These are phyloP conservation scores for Heliconius congener DNA, from an alignment of 1,140 invertebrate genomes.

Conservation along the genomic window DNA sequence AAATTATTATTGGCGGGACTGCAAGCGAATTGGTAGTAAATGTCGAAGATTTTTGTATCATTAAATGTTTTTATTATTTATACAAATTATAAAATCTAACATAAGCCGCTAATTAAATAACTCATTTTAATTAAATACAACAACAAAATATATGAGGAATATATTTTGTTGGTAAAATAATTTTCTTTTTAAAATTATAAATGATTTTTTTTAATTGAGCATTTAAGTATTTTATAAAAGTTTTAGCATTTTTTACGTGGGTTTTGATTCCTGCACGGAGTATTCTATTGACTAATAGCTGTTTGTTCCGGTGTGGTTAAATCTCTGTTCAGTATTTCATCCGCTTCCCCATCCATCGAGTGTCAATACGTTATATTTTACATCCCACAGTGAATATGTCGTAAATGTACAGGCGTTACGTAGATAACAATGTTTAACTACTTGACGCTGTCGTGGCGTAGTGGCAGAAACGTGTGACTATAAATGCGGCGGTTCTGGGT, in stretches of 20 bases:
- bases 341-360: not conserved
- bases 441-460: not conserved
- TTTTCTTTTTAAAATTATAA: not conserved
- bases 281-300: conserved; percentile 1
- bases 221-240: not conserved
- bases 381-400: not conserved
- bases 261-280: not conserved
- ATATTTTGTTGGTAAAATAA: not conserved
- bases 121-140: too few relatives aligned
- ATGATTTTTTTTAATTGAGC: not conserved
- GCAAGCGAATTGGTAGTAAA: too few relatives aligned
- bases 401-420: not conserved
- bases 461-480: too few relatives aligned
- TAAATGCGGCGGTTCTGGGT: too few relatives aligned
- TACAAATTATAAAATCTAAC: too few relatives aligned
- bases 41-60: too few relatives aligned
- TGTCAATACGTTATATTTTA: not conserved
- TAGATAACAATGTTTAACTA: not conserved
- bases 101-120: too few relatives aligned
- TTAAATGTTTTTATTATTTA: too few relatives aligned
- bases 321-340: not conserved
- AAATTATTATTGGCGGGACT: too few relatives aligned
- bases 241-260: not conserved
- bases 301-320: conserved; percentile 13
- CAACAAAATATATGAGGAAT: not conserved